Evolutionary conservation across 2,888 invertebrate species (phyloP).

Genomic region (Boloria euphrosyne): DNA sequence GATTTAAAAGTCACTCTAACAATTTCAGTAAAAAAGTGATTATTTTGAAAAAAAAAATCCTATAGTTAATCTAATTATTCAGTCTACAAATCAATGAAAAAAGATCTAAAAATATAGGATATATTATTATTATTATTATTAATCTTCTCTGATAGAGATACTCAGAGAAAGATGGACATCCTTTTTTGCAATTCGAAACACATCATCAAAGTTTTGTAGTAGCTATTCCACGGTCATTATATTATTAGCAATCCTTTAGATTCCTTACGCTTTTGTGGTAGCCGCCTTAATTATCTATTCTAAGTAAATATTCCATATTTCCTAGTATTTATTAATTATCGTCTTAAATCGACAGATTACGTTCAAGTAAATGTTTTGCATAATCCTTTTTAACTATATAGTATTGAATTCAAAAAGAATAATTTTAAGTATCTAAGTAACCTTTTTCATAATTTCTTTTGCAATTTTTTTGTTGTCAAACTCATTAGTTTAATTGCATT

Average conservation of each 20-base stretch:
- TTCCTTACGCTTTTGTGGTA: conserved; percentile 17
- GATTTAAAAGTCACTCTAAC: too few species aligned
- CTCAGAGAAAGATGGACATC: too few species aligned
- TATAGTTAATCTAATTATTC: too few species aligned
- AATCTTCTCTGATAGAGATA: too few species aligned
- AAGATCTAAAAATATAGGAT: too few species aligned
- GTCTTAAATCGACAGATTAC: background rate
- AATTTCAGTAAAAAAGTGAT: too few species aligned
- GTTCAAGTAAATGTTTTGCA: conserved; percentile 10
- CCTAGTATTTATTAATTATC: conserved; percentile 28
- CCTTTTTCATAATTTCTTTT: conserved; percentile 10
- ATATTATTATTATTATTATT: too few species aligned
- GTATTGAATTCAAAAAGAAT: conserved; percentile 6
- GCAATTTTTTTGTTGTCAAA: background rate
- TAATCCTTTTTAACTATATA: conserved; percentile 11
- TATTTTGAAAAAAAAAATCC: too few species aligned
- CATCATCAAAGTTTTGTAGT: too few species aligned
- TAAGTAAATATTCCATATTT: conserved; percentile 20
- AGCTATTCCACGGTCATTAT: background rate
- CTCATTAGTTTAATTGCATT: conserved; percentile 11
- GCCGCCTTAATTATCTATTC: conserved; percentile 25
- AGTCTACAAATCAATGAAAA: too few species aligned
- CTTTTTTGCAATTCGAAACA: too few species aligned
- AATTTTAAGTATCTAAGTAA: background rate
- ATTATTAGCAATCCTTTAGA: background rate